These are phyloP conservation scores for Otus sunia DNA, from an alignment of 2,113 vertebrate species.

Conservation along the genomic window DNA sequence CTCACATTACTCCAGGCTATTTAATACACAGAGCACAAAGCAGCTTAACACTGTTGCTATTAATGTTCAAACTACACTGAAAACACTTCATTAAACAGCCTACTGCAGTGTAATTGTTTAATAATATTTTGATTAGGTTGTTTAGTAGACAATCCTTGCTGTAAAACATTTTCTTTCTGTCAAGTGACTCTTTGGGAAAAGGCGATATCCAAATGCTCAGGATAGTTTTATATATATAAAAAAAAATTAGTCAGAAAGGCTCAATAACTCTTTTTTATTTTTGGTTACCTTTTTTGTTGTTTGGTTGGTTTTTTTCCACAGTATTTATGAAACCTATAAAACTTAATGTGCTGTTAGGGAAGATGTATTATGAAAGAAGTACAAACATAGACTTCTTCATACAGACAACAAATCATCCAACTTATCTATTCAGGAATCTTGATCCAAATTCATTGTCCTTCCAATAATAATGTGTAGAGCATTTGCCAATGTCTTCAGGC, in stretches of 20 bases:
- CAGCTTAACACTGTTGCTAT: slow-evolving; percentile 79
- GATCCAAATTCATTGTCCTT: not conserved
- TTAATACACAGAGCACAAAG: slow-evolving; percentile 81
- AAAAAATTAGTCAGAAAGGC: not conserved
- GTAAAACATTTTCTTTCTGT: slow-evolving; percentile 71
- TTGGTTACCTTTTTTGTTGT: not conserved
- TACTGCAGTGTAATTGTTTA: slow-evolving; percentile 84
- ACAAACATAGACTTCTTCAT: not conserved
- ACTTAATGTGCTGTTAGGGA: not conserved
- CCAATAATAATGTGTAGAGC: not conserved
- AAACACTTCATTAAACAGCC: slow-evolving; percentile 89
- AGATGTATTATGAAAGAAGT: not conserved
- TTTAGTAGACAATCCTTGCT: slow-evolving; percentile 76
- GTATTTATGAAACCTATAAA: not conserved
- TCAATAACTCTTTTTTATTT: not conserved
- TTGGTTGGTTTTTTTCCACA: not conserved
- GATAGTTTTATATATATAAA: not conserved
- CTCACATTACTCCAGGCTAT: slow-evolving; percentile 70
- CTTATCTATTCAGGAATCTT: not conserved
- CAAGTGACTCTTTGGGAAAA: slow-evolving; percentile 61
- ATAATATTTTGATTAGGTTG: slow-evolving; percentile 90
- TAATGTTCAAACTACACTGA: slow-evolving; percentile 80
- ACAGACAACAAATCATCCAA: not conserved
- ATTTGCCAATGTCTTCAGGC: not conserved
- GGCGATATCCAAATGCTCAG: slow-evolving; percentile 16